Conservation (phyloP, 1,140 invertebrate genomes). For the Aphelinus certus region DNA sequence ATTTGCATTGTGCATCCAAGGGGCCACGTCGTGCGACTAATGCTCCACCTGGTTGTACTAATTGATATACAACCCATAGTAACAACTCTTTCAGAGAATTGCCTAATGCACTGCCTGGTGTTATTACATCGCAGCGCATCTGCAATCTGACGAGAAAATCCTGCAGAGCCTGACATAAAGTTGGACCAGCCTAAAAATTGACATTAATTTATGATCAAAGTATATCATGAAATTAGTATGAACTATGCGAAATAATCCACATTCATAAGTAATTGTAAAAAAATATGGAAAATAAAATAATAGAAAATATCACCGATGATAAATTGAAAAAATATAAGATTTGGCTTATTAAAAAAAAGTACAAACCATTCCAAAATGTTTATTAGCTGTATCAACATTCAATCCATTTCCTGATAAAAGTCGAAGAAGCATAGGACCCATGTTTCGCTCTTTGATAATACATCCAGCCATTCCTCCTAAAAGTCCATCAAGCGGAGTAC, state of each 20-base stretch:
- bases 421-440: conserved; percentile 77
- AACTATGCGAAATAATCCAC: too few species aligned
- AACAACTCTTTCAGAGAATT: conserved; percentile 75
- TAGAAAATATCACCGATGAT: conserved; percentile 4
- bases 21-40: conserved; percentile 79
- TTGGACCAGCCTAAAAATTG: conserved; percentile 76
- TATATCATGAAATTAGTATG: background rate
- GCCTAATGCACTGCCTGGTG: conserved; percentile 67
- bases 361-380: conserved; percentile 67
- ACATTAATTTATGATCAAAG: conserved; percentile 14
- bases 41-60: conserved; percentile 77
- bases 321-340: background rate
- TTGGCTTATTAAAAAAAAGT: conserved; percentile 27
- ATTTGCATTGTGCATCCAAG: conserved; percentile 81
- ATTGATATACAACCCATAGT: conserved; percentile 75
- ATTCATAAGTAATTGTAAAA: background rate
- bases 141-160: conserved; percentile 77
- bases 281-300: conserved; percentile 1
- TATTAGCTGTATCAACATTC: conserved; percentile 65
- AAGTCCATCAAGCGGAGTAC: conserved; percentile 54
- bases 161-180: conserved; percentile 77
- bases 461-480: conserved; percentile 68
- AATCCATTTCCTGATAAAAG: conserved; percentile 76
- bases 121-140: conserved; percentile 75
- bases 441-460: conserved; percentile 76